phyloP scores from a whole-genome alignment of 1,140 invertebrate genomes.

The Carcinoscorpius rotundicauda region DNA sequence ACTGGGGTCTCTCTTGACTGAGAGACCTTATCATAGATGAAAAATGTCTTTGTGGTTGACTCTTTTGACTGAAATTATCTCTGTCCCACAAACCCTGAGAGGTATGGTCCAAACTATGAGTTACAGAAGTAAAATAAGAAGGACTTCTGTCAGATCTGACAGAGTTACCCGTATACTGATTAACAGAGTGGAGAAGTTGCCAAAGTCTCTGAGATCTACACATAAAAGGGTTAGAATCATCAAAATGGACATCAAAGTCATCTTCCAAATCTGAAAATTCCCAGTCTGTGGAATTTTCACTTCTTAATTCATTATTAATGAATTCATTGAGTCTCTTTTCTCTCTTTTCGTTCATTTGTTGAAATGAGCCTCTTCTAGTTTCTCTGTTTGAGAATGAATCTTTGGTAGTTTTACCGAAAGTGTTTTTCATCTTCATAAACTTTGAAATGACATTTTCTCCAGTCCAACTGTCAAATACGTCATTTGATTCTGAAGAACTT shows the following conservation, averaged over 20 bases:
- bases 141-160: conserved; percentile 4
- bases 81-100: conserved; percentile 3
- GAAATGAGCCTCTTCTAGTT: conserved; percentile 24
- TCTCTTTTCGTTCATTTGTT: background rate
- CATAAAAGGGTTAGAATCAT: conserved; percentile 16
- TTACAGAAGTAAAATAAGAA: conserved; percentile 11
- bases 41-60: conserved; percentile 4
- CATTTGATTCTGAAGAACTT: conserved; percentile 25
- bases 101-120: conserved; percentile 14
- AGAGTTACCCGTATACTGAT: background rate
- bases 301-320: conserved; percentile 15
- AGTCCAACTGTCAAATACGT: conserved; percentile 27
- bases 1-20: conserved; percentile 17
- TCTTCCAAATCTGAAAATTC: conserved; percentile 20
- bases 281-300: conserved; percentile 11
- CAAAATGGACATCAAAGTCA: conserved; percentile 17
- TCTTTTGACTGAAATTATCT: background rate
- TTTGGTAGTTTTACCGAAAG: conserved; percentile 6
- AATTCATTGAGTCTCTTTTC: conserved; percentile 15
- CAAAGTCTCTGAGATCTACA: conserved; percentile 20
- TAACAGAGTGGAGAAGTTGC: conserved; percentile 12
- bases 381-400: conserved; percentile 23
- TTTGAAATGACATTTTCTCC: conserved; percentile 20
- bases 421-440: conserved; percentile 12
- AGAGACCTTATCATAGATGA: conserved; percentile 10